A percentile compares a stretch with the other conserved stretches of the same genome.
Conservation (phyloP, 2,888 invertebrate genomes). For the Netelia melanura region DNA sequence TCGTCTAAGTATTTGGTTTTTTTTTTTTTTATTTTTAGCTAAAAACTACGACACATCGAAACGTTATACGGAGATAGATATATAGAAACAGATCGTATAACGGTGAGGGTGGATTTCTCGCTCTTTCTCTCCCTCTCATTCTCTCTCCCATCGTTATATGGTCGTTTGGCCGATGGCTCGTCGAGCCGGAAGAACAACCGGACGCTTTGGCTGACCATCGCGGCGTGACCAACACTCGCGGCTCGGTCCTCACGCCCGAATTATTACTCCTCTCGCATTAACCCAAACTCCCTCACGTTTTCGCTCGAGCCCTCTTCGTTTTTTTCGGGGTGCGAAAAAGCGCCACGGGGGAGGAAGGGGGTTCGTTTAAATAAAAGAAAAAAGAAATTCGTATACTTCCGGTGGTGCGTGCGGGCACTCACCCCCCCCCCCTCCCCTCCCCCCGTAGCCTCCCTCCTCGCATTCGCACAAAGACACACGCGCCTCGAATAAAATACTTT, state of each 20-base stretch:
- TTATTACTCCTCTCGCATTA: slow-evolving; percentile 62
- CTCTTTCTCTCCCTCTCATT: not conserved
- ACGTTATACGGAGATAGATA: not conserved
- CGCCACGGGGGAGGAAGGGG: not conserved
- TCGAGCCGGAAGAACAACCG: slow-evolving; percentile 66
- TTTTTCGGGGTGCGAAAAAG: not conserved
- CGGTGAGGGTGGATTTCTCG: slow-evolving; percentile 37
- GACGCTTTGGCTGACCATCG: slow-evolving; percentile 67
- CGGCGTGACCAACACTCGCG: slow-evolving; percentile 62
- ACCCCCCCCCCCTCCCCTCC: too few relatives aligned
- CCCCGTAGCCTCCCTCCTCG: too few relatives aligned
- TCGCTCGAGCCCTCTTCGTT: slow-evolving; percentile 40
- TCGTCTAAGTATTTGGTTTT: not conserved
- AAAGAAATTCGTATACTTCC: slow-evolving; percentile 57
- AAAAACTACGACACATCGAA: not conserved
- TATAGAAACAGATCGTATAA: slow-evolving; percentile 46
- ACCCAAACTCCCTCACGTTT: slow-evolving; percentile 46
- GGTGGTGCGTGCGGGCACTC: not conserved
- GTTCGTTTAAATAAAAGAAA: slow-evolving; percentile 38
- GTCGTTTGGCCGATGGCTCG: slow-evolving; percentile 49
- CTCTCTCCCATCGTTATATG: slow-evolving; percentile 1
- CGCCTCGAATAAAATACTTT: slow-evolving; percentile 23
- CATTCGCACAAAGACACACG: not conserved
- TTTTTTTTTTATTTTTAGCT: not conserved
- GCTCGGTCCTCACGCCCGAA: slow-evolving; percentile 61